These are phyloP conservation scores for Stenolophus ochropezus DNA, from an alignment of 2,888 invertebrate species.

Conservation along the genomic window DNA sequence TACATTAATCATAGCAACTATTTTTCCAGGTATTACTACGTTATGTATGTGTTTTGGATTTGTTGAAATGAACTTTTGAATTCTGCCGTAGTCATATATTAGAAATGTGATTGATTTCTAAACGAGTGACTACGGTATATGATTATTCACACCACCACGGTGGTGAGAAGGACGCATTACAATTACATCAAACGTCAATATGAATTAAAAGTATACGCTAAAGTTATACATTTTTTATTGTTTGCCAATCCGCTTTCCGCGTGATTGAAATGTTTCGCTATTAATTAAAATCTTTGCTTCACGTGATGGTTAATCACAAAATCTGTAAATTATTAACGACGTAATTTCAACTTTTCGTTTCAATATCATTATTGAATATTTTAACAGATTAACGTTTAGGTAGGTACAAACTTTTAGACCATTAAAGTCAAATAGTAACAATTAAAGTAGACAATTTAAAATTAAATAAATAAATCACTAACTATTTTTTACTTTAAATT, in stretches of 20 bases:
- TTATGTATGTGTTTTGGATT: too few relatives aligned
- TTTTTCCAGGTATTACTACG: too few relatives aligned
- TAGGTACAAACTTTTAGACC: too few relatives aligned
- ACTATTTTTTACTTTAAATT: too few relatives aligned
- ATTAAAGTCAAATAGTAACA: too few relatives aligned
- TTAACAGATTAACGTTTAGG: too few relatives aligned
- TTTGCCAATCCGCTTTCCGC: not conserved
- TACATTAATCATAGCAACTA: too few relatives aligned
- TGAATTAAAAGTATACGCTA: not conserved
- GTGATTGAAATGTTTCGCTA: not conserved
- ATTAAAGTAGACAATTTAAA: too few relatives aligned
- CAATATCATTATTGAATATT: too few relatives aligned
- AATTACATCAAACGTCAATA: slow-evolving; percentile 5
- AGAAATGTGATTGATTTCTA: slow-evolving; percentile 42
- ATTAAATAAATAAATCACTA: too few relatives aligned
- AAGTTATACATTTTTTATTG: not conserved
- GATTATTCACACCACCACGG: slow-evolving; percentile 30
- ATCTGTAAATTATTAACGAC: not conserved
- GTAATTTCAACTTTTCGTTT: not conserved
- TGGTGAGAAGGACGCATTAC: not conserved
- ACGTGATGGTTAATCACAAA: not conserved
- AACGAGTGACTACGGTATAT: not conserved
- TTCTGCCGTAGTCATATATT: too few relatives aligned
- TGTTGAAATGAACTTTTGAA: too few relatives aligned
- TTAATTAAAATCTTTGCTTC: not conserved